Evolutionary conservation across 2,113 vertebrate species (phyloP).

Genomic region (Nibea albiflora): DNA sequence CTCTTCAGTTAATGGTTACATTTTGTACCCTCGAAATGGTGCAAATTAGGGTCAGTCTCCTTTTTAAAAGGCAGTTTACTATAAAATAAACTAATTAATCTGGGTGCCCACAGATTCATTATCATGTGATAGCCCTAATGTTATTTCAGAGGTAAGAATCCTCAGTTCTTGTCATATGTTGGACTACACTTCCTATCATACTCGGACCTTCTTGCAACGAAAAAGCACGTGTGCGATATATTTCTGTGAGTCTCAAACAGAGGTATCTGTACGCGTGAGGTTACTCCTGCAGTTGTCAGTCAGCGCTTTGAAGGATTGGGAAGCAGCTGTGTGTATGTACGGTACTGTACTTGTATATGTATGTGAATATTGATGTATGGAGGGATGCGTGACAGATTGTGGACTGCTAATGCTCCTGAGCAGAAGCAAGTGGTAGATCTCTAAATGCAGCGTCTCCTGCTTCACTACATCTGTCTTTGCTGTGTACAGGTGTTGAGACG

Average conservation of each 20-base stretch:
- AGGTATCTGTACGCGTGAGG: background rate
- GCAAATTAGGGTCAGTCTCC: background rate
- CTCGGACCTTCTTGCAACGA: background rate
- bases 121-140: background rate
- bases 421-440: background rate
- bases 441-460: background rate
- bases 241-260: background rate
- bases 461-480: background rate
- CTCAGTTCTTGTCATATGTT: background rate
- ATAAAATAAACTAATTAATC: background rate
- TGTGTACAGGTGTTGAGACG: background rate
- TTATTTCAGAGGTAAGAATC: background rate
- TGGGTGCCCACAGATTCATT: background rate
- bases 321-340: background rate
- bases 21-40: background rate
- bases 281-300: background rate
- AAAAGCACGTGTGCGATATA: background rate
- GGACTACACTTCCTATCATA: background rate
- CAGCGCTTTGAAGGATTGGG: background rate
- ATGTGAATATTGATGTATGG: background rate
- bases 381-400: background rate
- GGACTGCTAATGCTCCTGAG: background rate
- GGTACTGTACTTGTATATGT: no score
- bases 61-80: background rate
- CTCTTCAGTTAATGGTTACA: background rate